Evolutionary conservation across 2,888 invertebrate genomes (phyloP).

Genomic region (Nephrotoma guestfalica): DNA sequence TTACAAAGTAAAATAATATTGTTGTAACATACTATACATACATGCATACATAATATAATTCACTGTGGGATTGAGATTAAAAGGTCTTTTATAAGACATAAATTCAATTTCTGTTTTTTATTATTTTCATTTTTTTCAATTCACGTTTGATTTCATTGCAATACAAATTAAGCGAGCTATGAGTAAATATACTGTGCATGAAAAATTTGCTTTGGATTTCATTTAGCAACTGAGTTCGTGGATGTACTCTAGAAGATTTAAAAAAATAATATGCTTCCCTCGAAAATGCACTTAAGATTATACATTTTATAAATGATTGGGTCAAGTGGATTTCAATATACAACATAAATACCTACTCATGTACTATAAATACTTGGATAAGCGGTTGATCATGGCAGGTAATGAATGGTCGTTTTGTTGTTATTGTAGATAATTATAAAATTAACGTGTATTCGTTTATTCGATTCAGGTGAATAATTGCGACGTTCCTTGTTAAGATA

Average conservation of each 20-base stretch:
- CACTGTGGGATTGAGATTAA: neutral
- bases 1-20: neutral
- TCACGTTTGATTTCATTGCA: neutral
- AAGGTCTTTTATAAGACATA: neutral
- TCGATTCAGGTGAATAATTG: neutral
- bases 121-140: neutral
- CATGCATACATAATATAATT: neutral
- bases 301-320: neutral
- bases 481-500: neutral
- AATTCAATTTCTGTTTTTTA: neutral
- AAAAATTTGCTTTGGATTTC: neutral
- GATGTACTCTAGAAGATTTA: neutral
- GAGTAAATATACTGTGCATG: neutral
- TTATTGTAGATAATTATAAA: neutral
- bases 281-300: neutral
- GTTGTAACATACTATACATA: neutral
- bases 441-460: neutral
- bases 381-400: neutral
- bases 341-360: neutral
- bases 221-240: neutral
- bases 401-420: neutral
- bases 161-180: neutral
- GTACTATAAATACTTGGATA: neutral
- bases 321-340: neutral
- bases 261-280: neutral